Conservation (phyloP, 2,797 vertebrate genomes). For the Neomorphus geoffroyi region DNA sequence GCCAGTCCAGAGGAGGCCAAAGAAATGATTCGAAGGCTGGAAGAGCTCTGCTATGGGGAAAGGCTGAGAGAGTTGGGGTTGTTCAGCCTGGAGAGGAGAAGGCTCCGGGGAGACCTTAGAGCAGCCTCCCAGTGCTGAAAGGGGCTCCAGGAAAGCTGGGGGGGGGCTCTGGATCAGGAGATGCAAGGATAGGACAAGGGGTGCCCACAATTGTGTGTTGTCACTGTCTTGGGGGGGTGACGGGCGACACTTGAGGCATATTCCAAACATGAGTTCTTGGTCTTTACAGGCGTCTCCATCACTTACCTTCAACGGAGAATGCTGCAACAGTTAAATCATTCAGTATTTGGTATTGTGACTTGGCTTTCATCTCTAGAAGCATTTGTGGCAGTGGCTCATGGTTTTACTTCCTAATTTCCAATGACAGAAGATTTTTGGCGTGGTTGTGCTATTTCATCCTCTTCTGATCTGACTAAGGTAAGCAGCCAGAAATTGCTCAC, state of each 20-base stretch:
- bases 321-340: not conserved
- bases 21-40: too few relatives aligned
- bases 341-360: too few relatives aligned
- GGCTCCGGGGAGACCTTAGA: too few relatives aligned
- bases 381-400: not conserved
- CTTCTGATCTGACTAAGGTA: not conserved
- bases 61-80: too few relatives aligned
- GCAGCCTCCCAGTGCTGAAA: too few relatives aligned
- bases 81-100: too few relatives aligned
- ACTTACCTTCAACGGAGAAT: too few relatives aligned
- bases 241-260: not conserved
- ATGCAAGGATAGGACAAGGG: too few relatives aligned
- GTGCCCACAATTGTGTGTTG: rapidly evolving
- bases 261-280: not conserved
- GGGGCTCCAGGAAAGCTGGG: too few relatives aligned
- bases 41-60: too few relatives aligned
- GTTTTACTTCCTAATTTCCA: not conserved
- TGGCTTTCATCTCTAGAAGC: not conserved
- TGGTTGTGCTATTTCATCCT: not conserved
- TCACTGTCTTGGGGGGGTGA: not conserved
- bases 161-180: too few relatives aligned
- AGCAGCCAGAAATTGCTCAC: not conserved
- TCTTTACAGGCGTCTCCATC: not conserved
- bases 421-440: not conserved
- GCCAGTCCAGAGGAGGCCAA: too few relatives aligned